Percentiles rank a stretch among this genome's conserved stretches.
Conservation (phyloP, 2,797 vertebrate species). For the Heteromormyrus szaboi region DNA sequence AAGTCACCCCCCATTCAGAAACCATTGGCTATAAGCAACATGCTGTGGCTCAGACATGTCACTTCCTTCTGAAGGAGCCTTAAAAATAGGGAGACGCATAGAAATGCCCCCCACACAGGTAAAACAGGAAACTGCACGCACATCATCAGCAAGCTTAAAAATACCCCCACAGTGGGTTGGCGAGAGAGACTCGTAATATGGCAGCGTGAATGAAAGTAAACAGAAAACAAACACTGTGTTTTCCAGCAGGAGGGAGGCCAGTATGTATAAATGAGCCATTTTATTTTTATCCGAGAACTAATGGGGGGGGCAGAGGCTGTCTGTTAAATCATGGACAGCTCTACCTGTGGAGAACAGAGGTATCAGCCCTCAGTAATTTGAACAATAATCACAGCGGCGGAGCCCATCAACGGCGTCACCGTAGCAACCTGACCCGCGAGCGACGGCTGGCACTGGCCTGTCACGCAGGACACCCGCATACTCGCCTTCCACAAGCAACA, state of each 20-base stretch:
- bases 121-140: neutral
- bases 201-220: neutral
- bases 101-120: neutral
- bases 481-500: neutral
- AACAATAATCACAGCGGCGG: neutral
- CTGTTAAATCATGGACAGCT: neutral
- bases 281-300: neutral
- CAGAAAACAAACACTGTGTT: neutral
- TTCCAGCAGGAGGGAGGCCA: neutral
- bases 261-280: neutral
- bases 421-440: neutral
- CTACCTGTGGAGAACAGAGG: neutral
- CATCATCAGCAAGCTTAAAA: neutral
- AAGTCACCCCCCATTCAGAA: slow-evolving; percentile 13
- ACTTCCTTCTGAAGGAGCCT: neutral
- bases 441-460: neutral
- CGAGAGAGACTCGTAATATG: neutral
- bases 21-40: slow-evolving; percentile 7
- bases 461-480: neutral
- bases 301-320: neutral
- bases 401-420: neutral
- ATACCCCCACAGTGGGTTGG: neutral
- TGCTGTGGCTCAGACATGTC: neutral
- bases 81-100: neutral
- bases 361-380: neutral